Base-by-base conservation (phyloP, 2,113 vertebrate genomes). In the Stercorarius parasiticus region DNA sequence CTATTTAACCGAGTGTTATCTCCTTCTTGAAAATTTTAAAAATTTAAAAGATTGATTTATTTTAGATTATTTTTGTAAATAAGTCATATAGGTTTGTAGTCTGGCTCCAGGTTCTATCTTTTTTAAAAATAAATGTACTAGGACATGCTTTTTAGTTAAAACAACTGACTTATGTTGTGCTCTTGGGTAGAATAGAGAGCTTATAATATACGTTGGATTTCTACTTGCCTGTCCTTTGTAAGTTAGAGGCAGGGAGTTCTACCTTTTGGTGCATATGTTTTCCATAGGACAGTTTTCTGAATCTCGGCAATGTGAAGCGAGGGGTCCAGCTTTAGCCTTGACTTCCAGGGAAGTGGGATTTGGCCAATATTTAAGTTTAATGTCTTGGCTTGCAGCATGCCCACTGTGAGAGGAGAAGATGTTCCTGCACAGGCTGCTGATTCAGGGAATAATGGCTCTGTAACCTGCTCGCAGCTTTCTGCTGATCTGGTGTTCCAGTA, bases 231-330 rank as follows among this genome's bases (percentile, higher is more conserved):
- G 40, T 47, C 1, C 0, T 42, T 66, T 29, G 14, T 55, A 58
- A 72, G 15, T 38, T 25, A 23, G 30, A 89, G 58, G 40, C 29
- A 26, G 32, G 17, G 49, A 81, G 56, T 11, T 89, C 40, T 26
- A 21, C 26, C 70, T 92, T 50, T 23, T 67, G 30, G 22, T 78
- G 40, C 14, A 9, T 2, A 2, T 1, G 5, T 69, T 80, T 92
- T 73, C 36, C 43, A 69, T 18, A 6, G 10, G 30, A 34, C 5
- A 5, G 2, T 53, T 79, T 67, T 20, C 65, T n/a, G n/a, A 43
- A 3, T 8, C 2, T 5, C 2, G 4, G 19, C 1, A 12, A 59
- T 19, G n/a, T 56, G 38, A 59, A 82, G 40, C 2, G 4, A 19
- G 21, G 67, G 30, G 38, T 90, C 47, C 74, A 36, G 30, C 76